Percentiles rank a stretch among this genome's conserved stretches.
These are phyloP conservation scores for Oceanites oceanicus DNA, from an alignment of 2,113 vertebrate genomes.

Conservation along the genomic window DNA sequence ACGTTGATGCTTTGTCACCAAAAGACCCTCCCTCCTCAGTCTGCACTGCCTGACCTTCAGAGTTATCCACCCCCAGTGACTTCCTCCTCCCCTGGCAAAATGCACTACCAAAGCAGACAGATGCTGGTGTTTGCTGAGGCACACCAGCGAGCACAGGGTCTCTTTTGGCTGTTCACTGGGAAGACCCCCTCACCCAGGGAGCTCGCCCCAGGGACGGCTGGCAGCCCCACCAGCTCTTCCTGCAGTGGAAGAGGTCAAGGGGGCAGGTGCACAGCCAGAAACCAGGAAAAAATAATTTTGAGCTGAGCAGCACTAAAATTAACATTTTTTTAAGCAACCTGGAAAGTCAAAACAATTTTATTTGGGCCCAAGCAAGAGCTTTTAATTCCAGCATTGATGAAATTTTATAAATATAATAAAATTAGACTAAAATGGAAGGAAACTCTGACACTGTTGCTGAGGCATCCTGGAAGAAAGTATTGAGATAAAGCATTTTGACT, in stretches of 20 bases:
- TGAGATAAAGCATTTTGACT: neutral
- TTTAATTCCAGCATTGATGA: neutral
- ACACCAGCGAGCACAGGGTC: accelerated
- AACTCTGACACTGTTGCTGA: neutral
- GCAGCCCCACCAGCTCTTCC: neutral
- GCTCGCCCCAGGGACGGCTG: neutral
- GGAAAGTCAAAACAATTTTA: neutral
- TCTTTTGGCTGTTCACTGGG: neutral
- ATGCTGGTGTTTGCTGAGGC: neutral
- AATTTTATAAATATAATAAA: neutral
- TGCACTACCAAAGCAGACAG: accelerated
- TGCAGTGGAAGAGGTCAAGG: neutral
- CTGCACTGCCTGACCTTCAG: neutral
- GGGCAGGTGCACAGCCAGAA: neutral
- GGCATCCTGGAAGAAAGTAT: neutral
- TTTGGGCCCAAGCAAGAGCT: neutral
- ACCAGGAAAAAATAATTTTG: neutral
- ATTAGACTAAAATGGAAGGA: neutral
- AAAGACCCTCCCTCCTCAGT: neutral
- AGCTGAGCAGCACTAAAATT: neutral
- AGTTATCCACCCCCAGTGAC: too few relatives aligned
- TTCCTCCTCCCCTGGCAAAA: neutral
- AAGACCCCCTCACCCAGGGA: neutral
- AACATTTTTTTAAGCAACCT: neutral
- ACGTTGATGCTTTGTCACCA: neutral